Conservation (phyloP, 1,140 invertebrate species). For the Pomacea maculata region DNA sequence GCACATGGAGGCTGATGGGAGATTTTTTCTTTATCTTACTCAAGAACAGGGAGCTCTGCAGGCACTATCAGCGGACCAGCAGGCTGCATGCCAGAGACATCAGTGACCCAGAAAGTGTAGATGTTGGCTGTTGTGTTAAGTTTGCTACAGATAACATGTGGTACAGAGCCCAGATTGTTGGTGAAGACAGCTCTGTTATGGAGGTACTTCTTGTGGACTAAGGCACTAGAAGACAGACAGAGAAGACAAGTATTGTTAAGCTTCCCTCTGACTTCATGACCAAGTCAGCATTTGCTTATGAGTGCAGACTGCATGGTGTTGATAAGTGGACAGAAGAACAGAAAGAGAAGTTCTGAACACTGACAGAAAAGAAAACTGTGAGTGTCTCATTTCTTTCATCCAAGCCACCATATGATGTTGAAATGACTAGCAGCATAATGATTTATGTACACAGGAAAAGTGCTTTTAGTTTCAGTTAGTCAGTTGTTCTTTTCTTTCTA, state of each 20-base stretch:
- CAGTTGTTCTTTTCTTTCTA: background rate
- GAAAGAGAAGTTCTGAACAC: slow-evolving; percentile 37
- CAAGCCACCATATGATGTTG: slow-evolving; percentile 33
- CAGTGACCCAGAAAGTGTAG: slow-evolving; percentile 8
- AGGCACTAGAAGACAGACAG: slow-evolving; percentile 61
- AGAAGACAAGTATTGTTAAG: slow-evolving; percentile 27
- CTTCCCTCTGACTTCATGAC: slow-evolving; percentile 34
- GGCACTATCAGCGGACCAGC: slow-evolving; percentile 29
- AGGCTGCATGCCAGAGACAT: slow-evolving; percentile 6
- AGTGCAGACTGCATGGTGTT: slow-evolving; percentile 44
- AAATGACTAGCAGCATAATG: slow-evolving; percentile 32
- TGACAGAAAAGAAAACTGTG: slow-evolving; percentile 48
- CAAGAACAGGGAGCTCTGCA: slow-evolving; percentile 35
- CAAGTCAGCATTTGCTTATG: slow-evolving; percentile 41
- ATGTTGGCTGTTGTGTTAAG: slow-evolving; percentile 74
- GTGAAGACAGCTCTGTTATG: slow-evolving; percentile 71
- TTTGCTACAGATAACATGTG: slow-evolving; percentile 79
- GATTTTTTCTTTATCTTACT: slow-evolving; percentile 67
- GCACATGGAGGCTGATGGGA: slow-evolving; percentile 53
- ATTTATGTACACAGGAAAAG: too few species aligned
- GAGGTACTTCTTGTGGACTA: slow-evolving; percentile 71
- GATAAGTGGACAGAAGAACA: slow-evolving; percentile 47
- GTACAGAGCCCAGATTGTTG: slow-evolving; percentile 81
- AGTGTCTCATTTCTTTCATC: slow-evolving; percentile 40
- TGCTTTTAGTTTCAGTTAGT: background rate